Evolutionary conservation across 2,797 vertebrate genomes (phyloP).

Genomic region (Sternotherus odoratus): DNA sequence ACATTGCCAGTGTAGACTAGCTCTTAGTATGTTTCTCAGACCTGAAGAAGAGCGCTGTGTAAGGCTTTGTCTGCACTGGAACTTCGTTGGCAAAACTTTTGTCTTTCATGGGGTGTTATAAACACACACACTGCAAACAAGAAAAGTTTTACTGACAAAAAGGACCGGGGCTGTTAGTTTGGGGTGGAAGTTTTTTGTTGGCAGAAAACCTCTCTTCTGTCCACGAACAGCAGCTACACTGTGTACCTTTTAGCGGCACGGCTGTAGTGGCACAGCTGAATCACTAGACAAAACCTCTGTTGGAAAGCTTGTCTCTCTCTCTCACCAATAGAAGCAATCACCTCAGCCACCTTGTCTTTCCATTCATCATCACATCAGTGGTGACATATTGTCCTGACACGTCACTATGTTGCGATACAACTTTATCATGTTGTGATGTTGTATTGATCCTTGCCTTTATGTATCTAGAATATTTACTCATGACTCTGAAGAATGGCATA

Average conservation of each 20-base stretch:
- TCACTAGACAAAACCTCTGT: too few species aligned
- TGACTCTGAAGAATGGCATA: neutral
- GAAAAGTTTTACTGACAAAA: too few species aligned
- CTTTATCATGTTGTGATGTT: conserved; percentile 3
- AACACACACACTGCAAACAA: too few species aligned
- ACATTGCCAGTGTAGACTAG: too few species aligned
- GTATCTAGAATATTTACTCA: neutral
- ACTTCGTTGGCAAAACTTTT: too few species aligned
- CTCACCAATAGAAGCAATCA: neutral
- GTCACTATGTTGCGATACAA: neutral
- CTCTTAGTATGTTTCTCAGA: neutral
- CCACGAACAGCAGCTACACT: too few species aligned
- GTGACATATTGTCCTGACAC: rapidly evolving
- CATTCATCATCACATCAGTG: neutral
- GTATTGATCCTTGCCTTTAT: neutral
- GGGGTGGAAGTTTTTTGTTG: too few species aligned
- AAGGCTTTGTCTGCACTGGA: neutral
- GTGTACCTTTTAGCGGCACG: too few species aligned
- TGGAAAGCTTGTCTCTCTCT: neutral
- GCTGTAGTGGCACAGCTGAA: too few species aligned
- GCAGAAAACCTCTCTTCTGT: too few species aligned
- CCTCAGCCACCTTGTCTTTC: neutral
- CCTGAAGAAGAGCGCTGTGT: neutral
- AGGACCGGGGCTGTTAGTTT: too few species aligned
- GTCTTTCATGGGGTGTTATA: too few species aligned